A percentile compares a stretch with the other conserved stretches of the same genome.
These are phyloP conservation scores for Tinea semifulvella DNA, from an alignment of 2,888 invertebrate species.

Conservation along the genomic window DNA sequence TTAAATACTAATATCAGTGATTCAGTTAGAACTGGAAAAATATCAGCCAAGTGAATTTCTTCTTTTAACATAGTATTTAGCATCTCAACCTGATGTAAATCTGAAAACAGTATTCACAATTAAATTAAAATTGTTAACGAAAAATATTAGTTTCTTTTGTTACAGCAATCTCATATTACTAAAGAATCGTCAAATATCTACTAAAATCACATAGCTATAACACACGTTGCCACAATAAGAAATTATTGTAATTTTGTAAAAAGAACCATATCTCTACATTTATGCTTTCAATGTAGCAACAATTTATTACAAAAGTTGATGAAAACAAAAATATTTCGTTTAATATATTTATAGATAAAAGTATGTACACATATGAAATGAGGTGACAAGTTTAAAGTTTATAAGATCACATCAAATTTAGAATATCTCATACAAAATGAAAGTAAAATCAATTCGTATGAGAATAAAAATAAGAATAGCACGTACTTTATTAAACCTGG, in stretches of 20 bases:
- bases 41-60: constrained; percentile 20
- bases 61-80: neutral
- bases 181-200: constrained; percentile 22
- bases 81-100: neutral
- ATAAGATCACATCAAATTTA: too few relatives aligned
- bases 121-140: constrained; percentile 23
- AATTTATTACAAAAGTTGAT: constrained; percentile 5
- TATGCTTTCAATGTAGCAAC: constrained; percentile 5
- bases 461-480: too few relatives aligned
- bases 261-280: constrained; percentile 2
- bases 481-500: too few relatives aligned
- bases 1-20: constrained; percentile 25
- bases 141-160: too few relatives aligned
- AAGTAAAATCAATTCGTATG: too few relatives aligned
- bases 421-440: too few relatives aligned
- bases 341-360: neutral
- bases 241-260: constrained; percentile 5
- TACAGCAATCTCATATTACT: constrained; percentile 24
- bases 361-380: too few relatives aligned
- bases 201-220: constrained; percentile 15
- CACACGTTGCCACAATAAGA: constrained; percentile 18
- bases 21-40: constrained; percentile 28
- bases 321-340: constrained; percentile 8
- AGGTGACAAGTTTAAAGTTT: too few relatives aligned
- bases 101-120: neutral